Conservation (phyloP, 2,888 invertebrate species). For the Melinaea marsaeus region DNA sequence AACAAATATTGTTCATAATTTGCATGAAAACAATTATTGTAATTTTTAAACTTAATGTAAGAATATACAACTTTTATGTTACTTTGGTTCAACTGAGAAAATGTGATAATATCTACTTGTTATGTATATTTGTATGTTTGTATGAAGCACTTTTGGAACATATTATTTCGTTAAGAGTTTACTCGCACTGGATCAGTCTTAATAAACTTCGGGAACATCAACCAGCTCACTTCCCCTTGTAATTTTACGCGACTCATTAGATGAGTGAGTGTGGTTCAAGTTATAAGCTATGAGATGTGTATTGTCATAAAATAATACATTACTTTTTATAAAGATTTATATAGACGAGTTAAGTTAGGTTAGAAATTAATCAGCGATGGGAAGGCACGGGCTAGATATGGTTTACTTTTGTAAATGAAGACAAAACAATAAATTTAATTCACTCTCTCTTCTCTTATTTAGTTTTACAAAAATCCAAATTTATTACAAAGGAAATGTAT, state of each 20-base stretch:
- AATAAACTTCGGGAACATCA: conserved; percentile 6
- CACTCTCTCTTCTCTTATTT: too few relatives aligned
- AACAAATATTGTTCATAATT: too few relatives aligned
- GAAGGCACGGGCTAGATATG: too few relatives aligned
- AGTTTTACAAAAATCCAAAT: too few relatives aligned
- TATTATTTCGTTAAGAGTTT: conserved; percentile 1
- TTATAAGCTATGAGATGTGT: neutral
- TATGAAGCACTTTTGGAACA: neutral
- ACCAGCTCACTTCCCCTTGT: conserved; percentile 5
- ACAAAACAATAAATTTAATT: too few relatives aligned
- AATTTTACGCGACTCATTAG: conserved; percentile 6
- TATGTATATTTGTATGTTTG: neutral
- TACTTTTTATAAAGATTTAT: neutral
- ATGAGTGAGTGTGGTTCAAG: neutral
- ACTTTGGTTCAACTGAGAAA: neutral
- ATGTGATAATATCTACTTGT: neutral
- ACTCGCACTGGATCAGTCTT: conserved; percentile 6
- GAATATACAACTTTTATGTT: too few relatives aligned
- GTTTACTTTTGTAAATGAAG: too few relatives aligned
- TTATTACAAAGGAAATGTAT: too few relatives aligned
- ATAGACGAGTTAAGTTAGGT: too few relatives aligned
- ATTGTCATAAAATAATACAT: neutral
- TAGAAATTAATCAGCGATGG: too few relatives aligned
- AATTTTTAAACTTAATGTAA: too few relatives aligned
- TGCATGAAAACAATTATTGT: too few relatives aligned